Base-by-base conservation (phyloP, 2,113 vertebrate species). In the Hymenochirus boettgeri region DNA sequence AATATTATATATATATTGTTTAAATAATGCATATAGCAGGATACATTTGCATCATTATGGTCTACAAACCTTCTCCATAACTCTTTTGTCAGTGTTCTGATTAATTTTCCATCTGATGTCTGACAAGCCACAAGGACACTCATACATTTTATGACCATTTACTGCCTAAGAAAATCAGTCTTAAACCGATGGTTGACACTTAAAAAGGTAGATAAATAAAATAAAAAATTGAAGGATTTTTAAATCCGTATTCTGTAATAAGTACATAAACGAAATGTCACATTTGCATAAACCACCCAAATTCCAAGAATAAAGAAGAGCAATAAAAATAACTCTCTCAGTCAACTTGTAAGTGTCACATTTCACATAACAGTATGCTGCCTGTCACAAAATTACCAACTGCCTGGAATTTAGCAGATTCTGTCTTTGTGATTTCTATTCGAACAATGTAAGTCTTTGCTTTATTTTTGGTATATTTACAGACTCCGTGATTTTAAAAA, bases 331-430 rank as follows among this genome's bases (percentile, higher is more conserved):
- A n/a, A 37, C 22, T 37, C 29, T 26, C 54, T 65, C 17, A 3
- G 29, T 52, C 52, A 12, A 12, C 11, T 18, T 7, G 25, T 7
- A 51, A 57, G 55, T 58, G 64, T 58, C 64, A 29, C 21, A 39
- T 45, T 27, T 45, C 29, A 45, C 18, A 17, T n/a, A n/a, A n/a
- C n/a, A n/a, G n/a, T 7, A 21, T 46, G 4, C 22, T 18, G 23
- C 19, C 19, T 21, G 13, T 66, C 55, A 66, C 55, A 51, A 46
- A 66, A 58, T 59, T 58, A 66, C 64, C 55, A 59, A 66, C 64
- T 58, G 55, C 18, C 55, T 23, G 13, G 29, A 21, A 24, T 51
- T 15, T 27, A 22, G 51, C 64, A 17, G 64, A 12, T 57, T 19
- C 22, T 4, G 31, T 6, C 31, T 59, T 58, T 57, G 58, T 18